Evolutionary conservation across 1,140 invertebrate genomes (phyloP).

Genomic region (Subanguina moxae): DNA sequence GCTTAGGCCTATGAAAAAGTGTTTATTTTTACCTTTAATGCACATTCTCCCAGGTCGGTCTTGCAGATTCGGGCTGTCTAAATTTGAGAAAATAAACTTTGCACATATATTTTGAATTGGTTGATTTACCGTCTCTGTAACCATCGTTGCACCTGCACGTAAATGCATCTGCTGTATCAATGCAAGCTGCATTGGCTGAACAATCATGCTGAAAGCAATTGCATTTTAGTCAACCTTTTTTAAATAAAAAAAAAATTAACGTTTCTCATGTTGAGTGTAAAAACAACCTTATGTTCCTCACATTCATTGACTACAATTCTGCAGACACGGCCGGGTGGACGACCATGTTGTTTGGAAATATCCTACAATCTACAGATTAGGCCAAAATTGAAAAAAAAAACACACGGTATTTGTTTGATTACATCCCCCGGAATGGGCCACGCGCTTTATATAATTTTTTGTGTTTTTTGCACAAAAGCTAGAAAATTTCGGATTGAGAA

Average conservation of each 20-base stretch:
- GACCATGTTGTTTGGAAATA: conserved; percentile 54
- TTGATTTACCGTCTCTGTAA: conserved; percentile 4
- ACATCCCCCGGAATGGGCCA: no score
- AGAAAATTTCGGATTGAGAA: no score
- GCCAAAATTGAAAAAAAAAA: no score
- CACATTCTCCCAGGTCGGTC: conserved; percentile 52
- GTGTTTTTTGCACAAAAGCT: no score
- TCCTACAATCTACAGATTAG: conserved; percentile 13
- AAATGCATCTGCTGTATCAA: conserved; percentile 59
- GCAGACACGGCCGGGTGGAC: conserved; percentile 51
- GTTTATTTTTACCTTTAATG: conserved; percentile 37
- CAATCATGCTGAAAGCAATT: conserved; percentile 50
- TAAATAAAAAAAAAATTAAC: conserved; percentile 4
- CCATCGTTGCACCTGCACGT: conserved; percentile 59
- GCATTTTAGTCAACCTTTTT: no score
- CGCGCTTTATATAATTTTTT: no score
- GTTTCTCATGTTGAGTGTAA: conserved; percentile 10
- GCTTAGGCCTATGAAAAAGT: background rate
- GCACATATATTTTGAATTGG: background rate
- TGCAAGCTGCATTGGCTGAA: conserved; percentile 58
- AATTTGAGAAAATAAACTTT: background rate
- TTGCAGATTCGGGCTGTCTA: conserved; percentile 40
- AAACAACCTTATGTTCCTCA: conserved; percentile 24
- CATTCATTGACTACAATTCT: conserved; percentile 54
- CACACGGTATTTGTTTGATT: no score